Base-by-base conservation (phyloP, 2,797 vertebrate species). In the Tinamus major region DNA sequence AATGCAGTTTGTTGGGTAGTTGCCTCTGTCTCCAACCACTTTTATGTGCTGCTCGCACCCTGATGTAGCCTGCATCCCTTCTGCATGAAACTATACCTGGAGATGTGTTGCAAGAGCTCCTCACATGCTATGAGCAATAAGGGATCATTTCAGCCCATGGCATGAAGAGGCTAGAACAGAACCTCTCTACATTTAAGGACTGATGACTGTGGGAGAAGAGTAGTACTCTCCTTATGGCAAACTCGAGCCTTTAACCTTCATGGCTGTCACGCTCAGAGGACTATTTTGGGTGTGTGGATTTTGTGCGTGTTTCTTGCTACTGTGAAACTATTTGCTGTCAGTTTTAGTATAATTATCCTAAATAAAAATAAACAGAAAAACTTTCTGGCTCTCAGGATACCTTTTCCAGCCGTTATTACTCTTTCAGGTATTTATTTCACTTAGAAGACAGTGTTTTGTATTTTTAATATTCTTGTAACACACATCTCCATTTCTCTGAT, bases 191-290 rank as follows among this genome's bases (percentile, higher is more conserved):
- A 18, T 85, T 71, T 85, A 68, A 90, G 75, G 19, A 58, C 20
- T 88, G 86, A 96, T 87, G 86, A 96, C 89, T 85, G 88, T 94
- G 89, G 53, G 70, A 94, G 76, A 72, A n/a, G 42, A 89, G 46
- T 1, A 74, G 24, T 37, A 59, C 33, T 87, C 58, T 93, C 62
- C 58, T 65, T 53, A 56, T 62, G 49, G 35, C 62, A 91, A 37
- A 74, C n/a, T 92, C 49, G 69, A 93, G 89, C 29, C 68, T 91
- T 91, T 87, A 68, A 90, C 83, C 80, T 93, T 96, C 93, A 92
- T 26, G 80, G 39, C 76, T 55, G 51, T 93, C 39, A 33, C 13
- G 53, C 44, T 84, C 18, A 59, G 65, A 78, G 65, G 0, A 0
- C 17, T 46, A 39, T 71, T 93, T 78, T 71, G 31, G 33, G 75